phyloP scores from a whole-genome alignment of 2,113 vertebrate species.

The Cichladusa arquata region DNA sequence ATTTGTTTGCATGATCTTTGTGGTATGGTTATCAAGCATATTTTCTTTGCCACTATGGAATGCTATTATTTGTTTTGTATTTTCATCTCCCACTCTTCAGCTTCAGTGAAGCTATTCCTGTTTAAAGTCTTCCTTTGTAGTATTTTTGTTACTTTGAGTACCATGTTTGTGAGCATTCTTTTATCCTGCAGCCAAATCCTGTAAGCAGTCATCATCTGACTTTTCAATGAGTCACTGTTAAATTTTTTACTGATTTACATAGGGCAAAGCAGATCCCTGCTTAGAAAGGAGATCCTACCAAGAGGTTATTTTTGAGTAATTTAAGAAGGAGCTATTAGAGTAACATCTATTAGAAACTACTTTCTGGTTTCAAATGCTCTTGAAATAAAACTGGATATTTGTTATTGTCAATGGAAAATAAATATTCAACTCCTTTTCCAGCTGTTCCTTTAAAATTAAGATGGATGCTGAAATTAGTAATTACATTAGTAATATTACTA shows the following conservation, averaged over 20 bases:
- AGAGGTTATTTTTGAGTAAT: background rate
- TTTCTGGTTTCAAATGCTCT: background rate
- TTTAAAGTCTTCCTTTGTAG: background rate
- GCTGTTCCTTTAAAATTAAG: background rate
- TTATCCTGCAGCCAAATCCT: background rate
- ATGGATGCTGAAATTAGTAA: background rate
- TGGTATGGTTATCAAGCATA: background rate
- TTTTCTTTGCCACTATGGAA: background rate
- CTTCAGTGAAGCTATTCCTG: background rate
- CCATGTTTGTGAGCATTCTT: background rate
- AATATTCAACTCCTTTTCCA: background rate
- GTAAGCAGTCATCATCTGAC: background rate
- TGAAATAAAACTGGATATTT: background rate
- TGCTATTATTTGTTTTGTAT: rapidly evolving
- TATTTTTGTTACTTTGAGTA: background rate
- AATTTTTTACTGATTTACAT: background rate
- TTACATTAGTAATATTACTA: background rate
- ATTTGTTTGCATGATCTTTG: background rate
- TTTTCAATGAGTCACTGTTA: background rate
- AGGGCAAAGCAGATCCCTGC: background rate
- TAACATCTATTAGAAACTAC: background rate
- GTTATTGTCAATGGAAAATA: background rate
- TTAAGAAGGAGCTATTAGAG: background rate
- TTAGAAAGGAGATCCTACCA: background rate
- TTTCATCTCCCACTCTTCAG: background rate